Evolutionary conservation across 1,140 invertebrate genomes (phyloP), one percentile per base, ranked within the genome.

Genomic region (Drosophila grimshawi): DNA sequence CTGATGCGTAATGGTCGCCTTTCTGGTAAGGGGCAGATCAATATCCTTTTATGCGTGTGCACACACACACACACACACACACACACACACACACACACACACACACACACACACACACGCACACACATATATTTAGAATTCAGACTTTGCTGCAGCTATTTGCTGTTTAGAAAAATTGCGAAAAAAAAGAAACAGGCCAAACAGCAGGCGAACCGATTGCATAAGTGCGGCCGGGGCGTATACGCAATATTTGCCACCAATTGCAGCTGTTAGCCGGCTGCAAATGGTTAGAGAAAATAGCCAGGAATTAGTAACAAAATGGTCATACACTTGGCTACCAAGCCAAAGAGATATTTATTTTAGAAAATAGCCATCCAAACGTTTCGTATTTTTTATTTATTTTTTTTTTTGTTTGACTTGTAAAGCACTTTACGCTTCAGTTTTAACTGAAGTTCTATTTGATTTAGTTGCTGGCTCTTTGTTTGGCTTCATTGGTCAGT

Each of bases 191-290:
- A 19, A 30, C 48, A 73, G 76, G 72, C 79, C 85, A 89, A 78
- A 78, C 73, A 63, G 66, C 27, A 69, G 57, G 37, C 53, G 68
- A 33, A 46, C n/a, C 41, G 68, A 88, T 79, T 79, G 82, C 82
- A 80, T 86, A 81, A 77, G 83, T 73, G 76, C 39, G 56, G 52
- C 57, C 55, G 52, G 75, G 78, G 71, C 83, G 82, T 86, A 86
- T 86, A 86, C 83, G 83, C 83, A 88, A 86, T 86, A 88, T 86
- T 86, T 86, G 80, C 83, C 68, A 80, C 85, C 85, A 89, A 88
- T 89, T 89, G 83, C 83, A 88, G 83, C 85, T 89, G 83, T 75
- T 72, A 77, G 72, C 57, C 73, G 69, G 59, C 49, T 70, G 74
- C 35, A 70, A 61, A 61, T 57, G 7, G 27, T n/a, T 43, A 46